A percentile compares a stretch with the other conserved stretches of the same genome.
phyloP scores from a whole-genome alignment of 1,140 invertebrate genomes.

The Copidosoma floridanum region DNA sequence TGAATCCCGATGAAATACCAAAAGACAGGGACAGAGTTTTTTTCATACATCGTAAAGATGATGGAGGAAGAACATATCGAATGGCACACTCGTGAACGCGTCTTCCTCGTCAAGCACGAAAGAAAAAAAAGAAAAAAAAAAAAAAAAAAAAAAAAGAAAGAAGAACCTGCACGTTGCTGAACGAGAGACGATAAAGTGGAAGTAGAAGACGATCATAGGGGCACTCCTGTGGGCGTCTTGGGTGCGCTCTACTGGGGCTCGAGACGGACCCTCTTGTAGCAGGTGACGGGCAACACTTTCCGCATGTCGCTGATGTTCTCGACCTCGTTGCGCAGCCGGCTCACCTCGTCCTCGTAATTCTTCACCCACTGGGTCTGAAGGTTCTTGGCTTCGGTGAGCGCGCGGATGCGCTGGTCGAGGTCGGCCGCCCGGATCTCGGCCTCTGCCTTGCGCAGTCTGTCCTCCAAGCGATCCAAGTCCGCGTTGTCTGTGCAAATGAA shows the following conservation, averaged over 20 bases:
- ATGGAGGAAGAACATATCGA: neutral
- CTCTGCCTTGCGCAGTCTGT: slow-evolving; percentile 72
- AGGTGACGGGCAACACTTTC: slow-evolving; percentile 77
- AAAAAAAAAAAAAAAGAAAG: neutral
- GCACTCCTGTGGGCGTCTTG: neutral
- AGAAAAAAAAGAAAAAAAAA: neutral
- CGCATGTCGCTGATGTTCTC: slow-evolving; percentile 84
- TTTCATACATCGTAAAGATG: too few species aligned
- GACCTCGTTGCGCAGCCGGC: slow-evolving; percentile 73
- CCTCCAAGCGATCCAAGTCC: slow-evolving; percentile 71
- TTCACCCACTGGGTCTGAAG: slow-evolving; percentile 77
- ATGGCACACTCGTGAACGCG: neutral
- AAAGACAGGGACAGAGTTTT: too few species aligned
- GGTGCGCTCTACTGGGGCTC: slow-evolving; percentile 54
- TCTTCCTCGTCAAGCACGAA: too few species aligned
- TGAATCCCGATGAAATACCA: too few species aligned
- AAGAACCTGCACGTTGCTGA: too few species aligned
- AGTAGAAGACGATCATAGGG: neutral
- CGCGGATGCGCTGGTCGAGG: slow-evolving; percentile 72
- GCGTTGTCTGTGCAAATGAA: slow-evolving; percentile 56
- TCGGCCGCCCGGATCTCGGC: slow-evolving; percentile 70
- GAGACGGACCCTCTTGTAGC: slow-evolving; percentile 70
- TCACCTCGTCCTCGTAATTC: slow-evolving; percentile 79
- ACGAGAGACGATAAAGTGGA: too few species aligned
- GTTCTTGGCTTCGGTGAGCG: slow-evolving; percentile 70